These are phyloP conservation scores for Meteorus sp. DNA, from an alignment of 1,140 invertebrate species.

Conservation along the genomic window DNA sequence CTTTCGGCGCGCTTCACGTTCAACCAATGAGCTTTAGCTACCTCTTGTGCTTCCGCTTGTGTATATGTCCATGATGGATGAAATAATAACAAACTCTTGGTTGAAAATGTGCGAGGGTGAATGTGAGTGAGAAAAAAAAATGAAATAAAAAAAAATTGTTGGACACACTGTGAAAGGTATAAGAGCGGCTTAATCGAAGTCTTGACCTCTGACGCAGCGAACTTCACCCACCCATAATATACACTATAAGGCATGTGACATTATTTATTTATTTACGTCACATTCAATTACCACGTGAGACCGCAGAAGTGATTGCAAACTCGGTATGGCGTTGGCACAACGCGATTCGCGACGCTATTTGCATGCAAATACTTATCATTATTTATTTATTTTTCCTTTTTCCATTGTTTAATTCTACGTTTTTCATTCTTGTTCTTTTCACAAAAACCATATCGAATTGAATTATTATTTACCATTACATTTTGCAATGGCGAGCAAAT, in stretches of 20 bases:
- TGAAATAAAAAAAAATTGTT: too few relatives aligned
- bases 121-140: slow-evolving; percentile 5
- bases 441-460: too few relatives aligned
- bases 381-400: slow-evolving; percentile 21
- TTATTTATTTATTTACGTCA: slow-evolving; percentile 57
- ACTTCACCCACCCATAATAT: slow-evolving; percentile 25
- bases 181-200: slow-evolving; percentile 44
- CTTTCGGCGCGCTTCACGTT: slow-evolving; percentile 26
- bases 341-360: slow-evolving; percentile 49
- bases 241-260: slow-evolving; percentile 41
- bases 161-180: too few relatives aligned
- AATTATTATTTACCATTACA: too few relatives aligned
- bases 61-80: neutral
- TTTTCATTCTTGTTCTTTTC: too few relatives aligned
- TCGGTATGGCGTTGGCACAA: neutral
- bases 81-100: too few relatives aligned
- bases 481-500: too few relatives aligned
- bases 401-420: neutral
- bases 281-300: slow-evolving; percentile 52
- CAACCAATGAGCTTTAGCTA: slow-evolving; percentile 20
- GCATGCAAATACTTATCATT: slow-evolving; percentile 47
- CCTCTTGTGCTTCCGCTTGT: neutral
- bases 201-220: slow-evolving; percentile 44
- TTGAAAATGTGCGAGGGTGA: neutral
- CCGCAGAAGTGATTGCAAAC: slow-evolving; percentile 51